These are phyloP conservation scores for Steinernema carpocapsae DNA, from an alignment of 2,888 invertebrate genomes.

Conservation along the genomic window DNA sequence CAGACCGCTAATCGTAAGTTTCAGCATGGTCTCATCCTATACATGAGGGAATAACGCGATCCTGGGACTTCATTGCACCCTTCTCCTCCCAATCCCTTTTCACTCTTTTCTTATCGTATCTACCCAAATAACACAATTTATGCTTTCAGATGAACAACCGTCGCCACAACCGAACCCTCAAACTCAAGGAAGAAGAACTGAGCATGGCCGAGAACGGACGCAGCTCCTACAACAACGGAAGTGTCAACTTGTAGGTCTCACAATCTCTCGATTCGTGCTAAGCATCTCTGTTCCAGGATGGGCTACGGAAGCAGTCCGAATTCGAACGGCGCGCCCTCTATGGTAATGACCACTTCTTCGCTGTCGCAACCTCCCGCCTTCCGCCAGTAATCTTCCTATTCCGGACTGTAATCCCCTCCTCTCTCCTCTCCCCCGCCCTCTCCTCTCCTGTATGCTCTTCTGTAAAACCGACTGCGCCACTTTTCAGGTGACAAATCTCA, in stretches of 20 bases:
- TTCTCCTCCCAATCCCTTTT: background rate
- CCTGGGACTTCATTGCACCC: background rate
- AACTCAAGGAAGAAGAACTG: slow-evolving; percentile 50
- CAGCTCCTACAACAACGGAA: slow-evolving; percentile 41
- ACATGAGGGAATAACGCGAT: background rate
- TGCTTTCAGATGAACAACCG: slow-evolving; percentile 44
- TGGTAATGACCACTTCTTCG: slow-evolving; percentile 34
- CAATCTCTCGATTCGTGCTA: background rate
- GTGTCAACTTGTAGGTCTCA: slow-evolving; percentile 5
- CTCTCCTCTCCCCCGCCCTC: too few species aligned
- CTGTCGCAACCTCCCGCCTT: slow-evolving; percentile 30
- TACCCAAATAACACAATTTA: background rate
- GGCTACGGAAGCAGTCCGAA: slow-evolving; percentile 26
- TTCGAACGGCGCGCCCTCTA: slow-evolving; percentile 19
- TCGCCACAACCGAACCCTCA: slow-evolving; percentile 44
- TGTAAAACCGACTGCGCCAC: slow-evolving; percentile 16
- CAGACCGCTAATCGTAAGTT: slow-evolving; percentile 26
- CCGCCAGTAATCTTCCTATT: slow-evolving; percentile 22
- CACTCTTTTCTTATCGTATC: background rate
- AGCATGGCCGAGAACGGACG: slow-evolving; percentile 51
- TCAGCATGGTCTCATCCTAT: background rate
- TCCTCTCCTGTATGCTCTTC: too few species aligned
- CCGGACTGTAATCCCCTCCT: too few species aligned
- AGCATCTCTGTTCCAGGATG: background rate
- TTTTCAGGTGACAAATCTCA: slow-evolving; percentile 34